Percentiles rank a stretch among this genome's conserved stretches.
Evolutionary conservation across 2,113 vertebrate species (phyloP).

Genomic region (Nycticorax nycticorax): DNA sequence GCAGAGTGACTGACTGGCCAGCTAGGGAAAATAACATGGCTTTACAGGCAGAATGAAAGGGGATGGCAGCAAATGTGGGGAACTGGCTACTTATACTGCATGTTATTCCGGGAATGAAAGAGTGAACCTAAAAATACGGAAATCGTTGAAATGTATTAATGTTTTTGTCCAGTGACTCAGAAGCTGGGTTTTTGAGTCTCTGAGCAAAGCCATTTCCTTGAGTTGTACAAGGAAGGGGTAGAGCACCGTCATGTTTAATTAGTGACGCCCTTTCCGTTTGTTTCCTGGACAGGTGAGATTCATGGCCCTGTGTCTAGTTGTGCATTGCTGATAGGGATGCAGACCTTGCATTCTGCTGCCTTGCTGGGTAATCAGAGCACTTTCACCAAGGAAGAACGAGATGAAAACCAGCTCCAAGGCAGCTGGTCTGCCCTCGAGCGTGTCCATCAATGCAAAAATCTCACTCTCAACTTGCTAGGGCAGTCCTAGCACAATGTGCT

Average conservation of each 20-base stretch:
- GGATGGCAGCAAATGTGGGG: background rate
- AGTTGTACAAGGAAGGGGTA: background rate
- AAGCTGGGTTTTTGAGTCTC: background rate
- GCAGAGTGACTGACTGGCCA: background rate
- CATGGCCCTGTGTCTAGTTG: background rate
- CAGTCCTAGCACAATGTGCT: background rate
- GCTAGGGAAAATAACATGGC: background rate
- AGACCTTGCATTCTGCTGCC: background rate
- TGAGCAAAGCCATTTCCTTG: background rate
- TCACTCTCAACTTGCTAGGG: background rate
- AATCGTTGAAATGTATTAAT: background rate
- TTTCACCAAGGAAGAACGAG: conserved; percentile 19
- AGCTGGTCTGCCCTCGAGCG: background rate
- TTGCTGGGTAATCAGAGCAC: background rate
- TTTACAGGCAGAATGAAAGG: background rate
- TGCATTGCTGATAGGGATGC: background rate
- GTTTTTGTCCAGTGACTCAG: background rate
- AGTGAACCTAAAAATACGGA: background rate
- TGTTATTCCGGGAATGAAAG: background rate
- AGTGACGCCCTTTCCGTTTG: background rate
- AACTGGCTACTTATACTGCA: background rate
- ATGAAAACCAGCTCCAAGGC: background rate
- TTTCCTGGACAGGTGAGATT: background rate
- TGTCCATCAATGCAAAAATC: background rate
- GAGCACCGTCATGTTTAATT: background rate